Base-by-base conservation (phyloP, 2,113 vertebrate species). In the Electrona antarctica region DNA sequence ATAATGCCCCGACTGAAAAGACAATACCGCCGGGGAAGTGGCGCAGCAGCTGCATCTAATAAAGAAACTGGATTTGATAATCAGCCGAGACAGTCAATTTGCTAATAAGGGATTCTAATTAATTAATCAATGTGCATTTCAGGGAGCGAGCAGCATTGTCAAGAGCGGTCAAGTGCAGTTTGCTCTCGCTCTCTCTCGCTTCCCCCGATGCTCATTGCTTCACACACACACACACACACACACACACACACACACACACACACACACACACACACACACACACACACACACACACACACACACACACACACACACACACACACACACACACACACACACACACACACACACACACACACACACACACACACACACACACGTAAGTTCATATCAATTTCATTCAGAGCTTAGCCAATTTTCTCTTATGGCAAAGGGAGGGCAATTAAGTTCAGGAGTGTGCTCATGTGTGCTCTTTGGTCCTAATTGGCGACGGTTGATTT, bases 121-220 rank as follows among this genome's bases (percentile, higher is more conserved):
- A 89, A 90, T 92, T 66, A 92, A 93, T 94, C 93, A 89, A 93
- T 93, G 90, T 77, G 90, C 86, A 90, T 93, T 92, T 92, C 87
- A 88, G 85, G 78, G 80, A 90, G 81, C 76, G 54, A 78, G 76
- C 85, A 77, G 87, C 63, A 67, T 87, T 91, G 89, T 92, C 92
- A 88, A 93, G 91, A 87, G 89, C 87, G 83, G 87, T 92, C 89
- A 91, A 92, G 88, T 88, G 89, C 79, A 83, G 90, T 93, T 89
- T 89, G 70, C 74, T 52, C 47, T 62, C 14, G 21, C 70, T 81
- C 82, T 82, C 80, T 89, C 45, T 59, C 81, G 82, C 92, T 85
- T 87, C 89, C 74, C 79, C 81, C 3, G 33, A 4, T 41, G 33
- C 33, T 41, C 33, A 6, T 41, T 41, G 33, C 33, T 41, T 41